Evolutionary conservation across 2,797 vertebrate species (phyloP), one percentile per base, ranked within the genome.

Genomic region (Choloepus didactylus): DNA sequence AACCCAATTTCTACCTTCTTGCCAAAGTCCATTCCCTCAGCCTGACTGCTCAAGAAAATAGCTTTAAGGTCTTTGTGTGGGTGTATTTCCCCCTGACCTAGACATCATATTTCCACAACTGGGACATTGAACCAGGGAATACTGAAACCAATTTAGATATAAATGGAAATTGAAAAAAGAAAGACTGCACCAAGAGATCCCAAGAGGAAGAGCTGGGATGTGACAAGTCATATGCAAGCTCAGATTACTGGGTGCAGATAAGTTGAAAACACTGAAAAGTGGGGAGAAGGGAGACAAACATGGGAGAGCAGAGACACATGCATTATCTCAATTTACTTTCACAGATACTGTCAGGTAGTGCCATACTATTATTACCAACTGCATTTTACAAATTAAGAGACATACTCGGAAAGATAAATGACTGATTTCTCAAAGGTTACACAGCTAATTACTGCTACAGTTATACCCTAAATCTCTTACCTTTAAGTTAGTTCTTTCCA

Each of bases 281-380:
- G 15, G 38, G 31, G 60, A 70, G 31, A 77, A 81, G 91, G 62
- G 23, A 87, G 59, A 59, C 23, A 21, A 83, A 25, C 10, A 54
- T 15, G 1, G 70, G 76, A 56, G 44, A 76, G 25, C 38, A 49
- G 75, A 54, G 35, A 62, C 38, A 64, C 1, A 11, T 21, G 16
- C 1, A 11, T 85, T 46, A 73, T 75, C 49, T 87, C 64, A 91
- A 66, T 75, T 90, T 80, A 38, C 49, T 75, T 90, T 84, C 67
- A 67, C 21, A 62, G 51, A 51, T 90, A 31, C 41, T 35, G n/a
- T 81, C 41, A 79, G 35, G 16, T 67, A 49, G 19, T 87, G 60
- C 25, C 66, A 21, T 75, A 54, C 35, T 73, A 31, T 69, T 60
- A 80, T 14, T 38, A 93, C 9, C 19, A 89, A 73, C 2, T 35